Percentiles rank a stretch among this genome's conserved stretches.
Conservation (phyloP, 2,888 invertebrate genomes). For the Sinodicranocentrus sp. region DNA sequence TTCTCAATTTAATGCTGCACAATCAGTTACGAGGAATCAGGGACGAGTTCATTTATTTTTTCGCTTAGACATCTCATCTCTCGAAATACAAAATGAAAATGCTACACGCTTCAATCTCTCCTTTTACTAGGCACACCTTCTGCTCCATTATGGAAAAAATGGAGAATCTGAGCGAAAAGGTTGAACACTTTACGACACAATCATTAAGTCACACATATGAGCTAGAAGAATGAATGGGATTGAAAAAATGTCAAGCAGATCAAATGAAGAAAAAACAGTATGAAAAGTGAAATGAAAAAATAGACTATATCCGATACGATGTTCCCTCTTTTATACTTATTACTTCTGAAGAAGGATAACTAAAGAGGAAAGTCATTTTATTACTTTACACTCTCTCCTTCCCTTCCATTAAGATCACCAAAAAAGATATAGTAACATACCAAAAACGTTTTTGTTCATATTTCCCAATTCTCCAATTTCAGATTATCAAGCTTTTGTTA, state of each 20-base stretch:
- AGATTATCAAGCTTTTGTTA: conserved; percentile 46
- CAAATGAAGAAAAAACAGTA: conserved; percentile 35
- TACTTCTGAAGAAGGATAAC: background rate
- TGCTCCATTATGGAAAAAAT: conserved; percentile 10
- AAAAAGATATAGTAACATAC: conserved; percentile 36
- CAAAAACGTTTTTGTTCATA: conserved; percentile 43
- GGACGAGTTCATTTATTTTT: conserved; percentile 12
- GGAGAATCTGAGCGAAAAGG: background rate
- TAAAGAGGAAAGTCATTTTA: conserved; percentile 8
- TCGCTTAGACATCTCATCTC: too few relatives aligned
- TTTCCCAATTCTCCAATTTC: conserved; percentile 48
- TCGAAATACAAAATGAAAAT: background rate
- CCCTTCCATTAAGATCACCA: conserved; percentile 50
- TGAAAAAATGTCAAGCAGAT: conserved; percentile 36
- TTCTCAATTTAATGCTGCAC: conserved; percentile 48
- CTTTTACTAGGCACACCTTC: conserved; percentile 15
- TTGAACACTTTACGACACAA: background rate
- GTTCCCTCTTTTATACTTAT: background rate
- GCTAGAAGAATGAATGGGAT: conserved; percentile 39
- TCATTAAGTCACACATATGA: background rate
- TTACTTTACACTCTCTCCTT: conserved; percentile 50
- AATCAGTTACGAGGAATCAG: conserved; percentile 13
- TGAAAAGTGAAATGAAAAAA: conserved; percentile 36
- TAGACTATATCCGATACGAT: too few relatives aligned
- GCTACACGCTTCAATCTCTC: background rate